Conservation (phyloP, 2,113 vertebrate species). For the Pyxicephalus adspersus region DNA sequence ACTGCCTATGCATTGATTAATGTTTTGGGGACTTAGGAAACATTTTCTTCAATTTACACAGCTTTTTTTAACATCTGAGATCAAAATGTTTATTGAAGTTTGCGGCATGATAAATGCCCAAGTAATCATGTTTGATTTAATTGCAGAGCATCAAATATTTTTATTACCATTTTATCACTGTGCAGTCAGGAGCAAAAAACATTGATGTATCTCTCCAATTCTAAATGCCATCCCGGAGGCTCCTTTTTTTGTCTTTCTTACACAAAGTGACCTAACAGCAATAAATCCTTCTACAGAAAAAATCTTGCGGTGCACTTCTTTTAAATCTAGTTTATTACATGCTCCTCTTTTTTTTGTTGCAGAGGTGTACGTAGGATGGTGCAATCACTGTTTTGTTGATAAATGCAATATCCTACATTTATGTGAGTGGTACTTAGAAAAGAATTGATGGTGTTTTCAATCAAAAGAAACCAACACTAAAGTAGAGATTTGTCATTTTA, state of each 20-base stretch:
- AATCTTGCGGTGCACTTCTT: constrained; percentile 38
- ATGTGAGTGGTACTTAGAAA: not conserved
- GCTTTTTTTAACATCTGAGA: not conserved
- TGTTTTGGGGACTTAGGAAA: not conserved
- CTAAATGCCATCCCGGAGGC: constrained; percentile 1
- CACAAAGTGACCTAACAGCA: not conserved
- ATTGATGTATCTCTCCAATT: constrained; percentile 43
- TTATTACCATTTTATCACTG: constrained; percentile 30
- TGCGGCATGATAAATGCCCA: not conserved
- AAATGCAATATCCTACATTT: constrained; percentile 12
- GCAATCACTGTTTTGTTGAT: constrained; percentile 18
- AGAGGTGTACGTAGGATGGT: constrained; percentile 10
- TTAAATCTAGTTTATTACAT: not conserved
- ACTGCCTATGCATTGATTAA: not conserved
- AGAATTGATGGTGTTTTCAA: not conserved
- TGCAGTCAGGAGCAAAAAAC: constrained; percentile 14
- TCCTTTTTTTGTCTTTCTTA: constrained; percentile 23
- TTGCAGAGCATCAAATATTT: constrained; percentile 25
- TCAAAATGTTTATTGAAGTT: not conserved
- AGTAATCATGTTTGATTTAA: constrained; percentile 17
- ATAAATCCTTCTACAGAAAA: constrained; percentile 34
- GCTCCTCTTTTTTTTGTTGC: constrained; percentile 6
- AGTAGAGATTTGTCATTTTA: not conserved
- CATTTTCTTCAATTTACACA: not conserved
- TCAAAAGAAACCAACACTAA: not conserved